Evolutionary conservation across 2,888 invertebrate species (phyloP), one percentile per base, ranked within the genome.

Genomic region (Rutpela maculata): DNA sequence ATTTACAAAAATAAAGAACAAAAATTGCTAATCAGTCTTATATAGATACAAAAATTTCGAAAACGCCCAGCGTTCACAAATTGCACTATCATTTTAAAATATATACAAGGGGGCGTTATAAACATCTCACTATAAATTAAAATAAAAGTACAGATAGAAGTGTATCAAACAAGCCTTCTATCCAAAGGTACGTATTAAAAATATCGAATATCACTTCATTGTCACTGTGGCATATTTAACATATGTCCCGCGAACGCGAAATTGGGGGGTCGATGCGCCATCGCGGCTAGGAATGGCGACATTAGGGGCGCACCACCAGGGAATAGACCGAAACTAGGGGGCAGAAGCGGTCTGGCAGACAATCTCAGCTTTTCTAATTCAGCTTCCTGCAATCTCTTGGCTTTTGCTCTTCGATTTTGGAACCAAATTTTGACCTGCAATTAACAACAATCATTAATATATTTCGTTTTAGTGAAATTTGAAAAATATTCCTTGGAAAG

Each of bases 351-450:
- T 80, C 96, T 91, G 6, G 96, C 95, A n/a, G 96, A 95, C 31
- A 97, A 91, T 85, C 97, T 93, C 72, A 97, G 91, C 89, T 98
- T 97, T 90, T 98, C 98, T 84, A 98, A 93, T 90, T 98, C 98
- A 0, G 98, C 99, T 88, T 99, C 98, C 91, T 98, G 98, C 5
- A 99, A 93, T 22, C 99, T 92, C 92, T 99, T 99, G 87, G 98
- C 98, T 91, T 99, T 99, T 82, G 99, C 99, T 67, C 97, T 92
- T 89, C 96, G 93, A 85, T 94, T 94, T 90, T 94, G 94, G 88
- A 94, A 94, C 94, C 94, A 94, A 84, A 94, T 94, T 89, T 94
- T 94, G 80, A 95, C 95, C 93, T 96, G 93, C 0, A 91, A 87
- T 38, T 57, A 12, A 26, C 18, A 60, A 78, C 5, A 22, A 22